Evolutionary conservation across 2,797 vertebrate genomes (phyloP), one percentile per base, ranked within the genome.

Genomic region (Meda fulgida): DNA sequence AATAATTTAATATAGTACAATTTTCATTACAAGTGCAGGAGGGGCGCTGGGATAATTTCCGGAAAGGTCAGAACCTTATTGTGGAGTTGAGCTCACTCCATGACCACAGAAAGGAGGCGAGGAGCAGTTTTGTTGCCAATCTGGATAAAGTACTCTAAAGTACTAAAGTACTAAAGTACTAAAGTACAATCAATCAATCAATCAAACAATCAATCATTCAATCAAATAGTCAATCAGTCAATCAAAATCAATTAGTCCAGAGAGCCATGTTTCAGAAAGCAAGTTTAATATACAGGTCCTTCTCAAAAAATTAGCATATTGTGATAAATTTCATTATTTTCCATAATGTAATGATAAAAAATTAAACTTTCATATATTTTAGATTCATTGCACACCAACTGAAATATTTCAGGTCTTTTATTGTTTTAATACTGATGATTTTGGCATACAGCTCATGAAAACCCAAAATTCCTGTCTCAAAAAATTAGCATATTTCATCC

Each of bases 21-120:
- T 71, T 8, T 7, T 9, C 23, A 71, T 26, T 29, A 70, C 21
- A 26, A 18, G 1, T 88, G 89, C 73, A 88, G 86, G 89, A 77
- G 90, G 89, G 84, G 90, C 87, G 85, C 83, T 70, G 65, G 19
- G 34, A 87, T 91, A 91, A 92, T 93, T 92, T 94, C 91, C 87
- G 53, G 89, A 94, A 93, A 94, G 92, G 92, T 94, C 90, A 92
- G 90, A 86, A 88, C 87, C 90, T 94, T 93, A 89, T 93, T 93
- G 93, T 92, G 89, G 88, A 91, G 89, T 92, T 92, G 90, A 91
- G 88, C 91, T 88, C 88, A 84, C 89, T 92, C 87, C 87, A 85
- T 84, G 67, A 89, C 91, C 91, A 81, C 90, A 86, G 87, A 92
- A 34, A 46, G 71, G 81, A 85, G 89, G 87, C 83, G 71, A 65